phyloP scores from a whole-genome alignment of 2,113 vertebrate species.

The Ictalurus furcatus region DNA sequence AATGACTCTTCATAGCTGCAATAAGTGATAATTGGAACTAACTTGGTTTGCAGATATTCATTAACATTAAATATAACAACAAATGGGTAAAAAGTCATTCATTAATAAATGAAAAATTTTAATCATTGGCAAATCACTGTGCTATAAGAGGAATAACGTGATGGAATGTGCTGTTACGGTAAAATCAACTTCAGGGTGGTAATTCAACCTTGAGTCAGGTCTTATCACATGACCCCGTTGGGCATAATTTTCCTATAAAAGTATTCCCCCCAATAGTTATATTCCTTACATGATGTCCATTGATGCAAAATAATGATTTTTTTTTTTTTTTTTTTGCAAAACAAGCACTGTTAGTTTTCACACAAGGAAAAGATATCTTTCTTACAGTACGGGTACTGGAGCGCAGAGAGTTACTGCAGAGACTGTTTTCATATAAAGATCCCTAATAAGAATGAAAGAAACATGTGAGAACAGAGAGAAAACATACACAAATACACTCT shows the following conservation, averaged over 20 bases:
- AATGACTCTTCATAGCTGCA: no score
- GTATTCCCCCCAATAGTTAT: background rate
- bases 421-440: background rate
- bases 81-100: no score
- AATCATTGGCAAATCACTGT: background rate
- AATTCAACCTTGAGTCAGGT: background rate
- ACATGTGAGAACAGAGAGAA: background rate
- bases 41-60: no score
- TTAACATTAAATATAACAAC: no score
- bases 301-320: background rate
- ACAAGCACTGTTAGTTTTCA: background rate
- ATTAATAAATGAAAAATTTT: background rate
- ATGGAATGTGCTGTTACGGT: background rate
- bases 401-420: slow-evolving; percentile 68
- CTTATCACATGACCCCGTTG: background rate
- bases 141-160: background rate
- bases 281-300: background rate
- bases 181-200: background rate
- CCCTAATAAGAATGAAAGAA: slow-evolving; percentile 68
- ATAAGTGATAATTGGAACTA: no score
- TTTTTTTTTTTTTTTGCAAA: background rate
- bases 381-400: slow-evolving; percentile 82
- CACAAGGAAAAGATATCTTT: slow-evolving; percentile 9
- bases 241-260: background rate
- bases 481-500: slow-evolving; percentile 20